Conservation (phyloP, 2,888 invertebrate genomes). For the Theretra japonica region DNA sequence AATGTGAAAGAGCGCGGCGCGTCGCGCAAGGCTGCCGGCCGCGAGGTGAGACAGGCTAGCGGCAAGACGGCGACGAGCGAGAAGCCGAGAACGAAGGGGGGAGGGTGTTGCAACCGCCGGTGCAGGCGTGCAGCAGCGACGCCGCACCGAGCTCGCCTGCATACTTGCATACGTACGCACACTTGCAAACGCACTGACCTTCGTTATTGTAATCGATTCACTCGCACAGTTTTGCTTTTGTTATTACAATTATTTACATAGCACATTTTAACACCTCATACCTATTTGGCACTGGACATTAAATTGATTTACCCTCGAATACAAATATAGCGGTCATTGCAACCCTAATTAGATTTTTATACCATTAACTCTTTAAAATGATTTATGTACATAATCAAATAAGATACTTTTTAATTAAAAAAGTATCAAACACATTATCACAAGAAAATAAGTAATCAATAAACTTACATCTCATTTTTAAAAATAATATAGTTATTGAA, state of each 20-base stretch:
- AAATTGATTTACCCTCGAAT: constrained; percentile 11
- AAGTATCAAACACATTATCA: background rate
- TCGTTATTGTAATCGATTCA: constrained; percentile 81
- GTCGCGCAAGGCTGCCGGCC: constrained; percentile 85
- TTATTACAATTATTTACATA: constrained; percentile 66
- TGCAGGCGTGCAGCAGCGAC: constrained; percentile 84
- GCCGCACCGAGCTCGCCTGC: constrained; percentile 84
- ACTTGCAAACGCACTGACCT: constrained; percentile 80
- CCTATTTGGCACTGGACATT: constrained; percentile 32
- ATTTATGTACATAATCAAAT: constrained; percentile 34
- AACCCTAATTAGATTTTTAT: constrained; percentile 24
- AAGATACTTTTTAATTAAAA: constrained; percentile 39
- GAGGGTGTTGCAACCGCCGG: constrained; percentile 84
- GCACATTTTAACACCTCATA: constrained; percentile 46
- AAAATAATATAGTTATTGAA: background rate
- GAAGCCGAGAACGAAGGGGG: constrained; percentile 83
- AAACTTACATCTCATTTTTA: background rate
- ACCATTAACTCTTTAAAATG: background rate
- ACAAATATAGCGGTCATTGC: background rate
- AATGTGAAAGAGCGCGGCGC: constrained; percentile 85
- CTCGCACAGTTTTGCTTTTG: constrained; percentile 72
- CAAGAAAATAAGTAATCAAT: background rate
- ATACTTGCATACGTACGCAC: constrained; percentile 83
- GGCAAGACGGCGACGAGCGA: constrained; percentile 84
- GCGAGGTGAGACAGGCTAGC: constrained; percentile 85